These are phyloP conservation scores for Chondrosia reniformis DNA, from an alignment of 37 sponge, comb jelly and placozoan species.

Conservation along the genomic window DNA sequence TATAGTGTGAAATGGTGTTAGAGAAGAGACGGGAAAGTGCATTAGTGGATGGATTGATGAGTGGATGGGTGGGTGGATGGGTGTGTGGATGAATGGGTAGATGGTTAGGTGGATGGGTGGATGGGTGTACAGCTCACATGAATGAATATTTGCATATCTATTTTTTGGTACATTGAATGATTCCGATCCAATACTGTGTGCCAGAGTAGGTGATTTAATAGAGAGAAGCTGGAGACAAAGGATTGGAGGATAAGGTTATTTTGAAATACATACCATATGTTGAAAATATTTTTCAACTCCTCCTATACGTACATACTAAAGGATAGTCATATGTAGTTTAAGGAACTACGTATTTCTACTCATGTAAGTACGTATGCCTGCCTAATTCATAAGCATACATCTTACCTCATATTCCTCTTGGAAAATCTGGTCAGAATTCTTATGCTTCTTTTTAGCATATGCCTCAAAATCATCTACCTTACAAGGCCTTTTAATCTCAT, in stretches of 20 bases:
- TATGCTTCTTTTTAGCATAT: constrained; percentile 43
- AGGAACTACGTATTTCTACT: no score
- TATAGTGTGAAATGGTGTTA: not conserved
- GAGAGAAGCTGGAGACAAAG: constrained; percentile 36
- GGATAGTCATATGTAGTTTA: no score
- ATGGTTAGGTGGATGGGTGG: no score
- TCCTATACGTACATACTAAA: no score
- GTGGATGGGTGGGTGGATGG: no score
- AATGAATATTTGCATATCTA: constrained; percentile 83
- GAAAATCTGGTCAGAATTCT: constrained; percentile 70
- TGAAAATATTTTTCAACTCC: no score
- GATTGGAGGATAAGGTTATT: not conserved
- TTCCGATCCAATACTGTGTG: constrained; percentile 36
- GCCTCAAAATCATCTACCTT: constrained; percentile 23
- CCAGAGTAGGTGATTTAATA: constrained; percentile 67
- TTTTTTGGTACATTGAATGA: constrained; percentile 65
- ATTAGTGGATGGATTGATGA: no score
- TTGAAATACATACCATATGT: no score
- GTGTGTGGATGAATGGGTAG: no score
- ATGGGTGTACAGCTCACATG: constrained; percentile 54
- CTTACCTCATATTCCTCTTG: constrained; percentile 78
- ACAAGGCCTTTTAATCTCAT: constrained; percentile 35
- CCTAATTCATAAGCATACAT: not conserved
- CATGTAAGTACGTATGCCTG: not conserved
- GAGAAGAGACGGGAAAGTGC: not conserved